Evolutionary conservation across 2,888 invertebrate species (phyloP).

Genomic region (Melanargia galathea): DNA sequence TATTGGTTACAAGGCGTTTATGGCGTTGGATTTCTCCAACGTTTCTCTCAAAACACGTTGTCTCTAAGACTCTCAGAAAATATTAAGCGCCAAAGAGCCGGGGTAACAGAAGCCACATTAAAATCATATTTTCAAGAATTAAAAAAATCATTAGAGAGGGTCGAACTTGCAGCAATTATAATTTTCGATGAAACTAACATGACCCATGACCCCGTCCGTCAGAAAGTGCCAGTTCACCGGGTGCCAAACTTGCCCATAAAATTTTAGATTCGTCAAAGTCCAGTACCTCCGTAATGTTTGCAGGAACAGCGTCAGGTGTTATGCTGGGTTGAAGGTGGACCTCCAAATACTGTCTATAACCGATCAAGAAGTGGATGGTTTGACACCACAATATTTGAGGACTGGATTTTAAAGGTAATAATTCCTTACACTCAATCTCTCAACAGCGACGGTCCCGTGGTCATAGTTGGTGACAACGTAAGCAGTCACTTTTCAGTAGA

Average conservation of each 20-base stretch:
- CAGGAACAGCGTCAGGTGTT: not conserved
- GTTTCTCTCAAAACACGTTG: not conserved
- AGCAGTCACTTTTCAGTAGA: not conserved
- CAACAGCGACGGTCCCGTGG: not conserved
- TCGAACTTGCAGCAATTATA: not conserved
- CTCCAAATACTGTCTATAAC: not conserved
- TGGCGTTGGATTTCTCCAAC: not conserved
- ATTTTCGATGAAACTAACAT: not conserved
- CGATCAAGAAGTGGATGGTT: not conserved
- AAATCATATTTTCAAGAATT: not conserved
- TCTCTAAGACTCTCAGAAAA: not conserved
- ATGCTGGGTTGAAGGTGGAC: not conserved
- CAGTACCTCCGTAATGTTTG: not conserved
- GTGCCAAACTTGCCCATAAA: not conserved
- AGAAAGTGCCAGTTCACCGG: not conserved
- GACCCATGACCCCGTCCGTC: not conserved
- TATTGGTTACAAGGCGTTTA: not conserved
- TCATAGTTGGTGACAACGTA: not conserved
- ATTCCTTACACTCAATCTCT: not conserved
- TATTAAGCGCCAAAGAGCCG: not conserved
- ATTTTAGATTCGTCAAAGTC: not conserved
- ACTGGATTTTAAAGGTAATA: not conserved
- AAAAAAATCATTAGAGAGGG: not conserved
- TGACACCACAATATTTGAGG: not conserved
- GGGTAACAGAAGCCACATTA: not conserved